Evolutionary conservation across 2,797 vertebrate species (phyloP).

Genomic region (Alosa sapidissima): DNA sequence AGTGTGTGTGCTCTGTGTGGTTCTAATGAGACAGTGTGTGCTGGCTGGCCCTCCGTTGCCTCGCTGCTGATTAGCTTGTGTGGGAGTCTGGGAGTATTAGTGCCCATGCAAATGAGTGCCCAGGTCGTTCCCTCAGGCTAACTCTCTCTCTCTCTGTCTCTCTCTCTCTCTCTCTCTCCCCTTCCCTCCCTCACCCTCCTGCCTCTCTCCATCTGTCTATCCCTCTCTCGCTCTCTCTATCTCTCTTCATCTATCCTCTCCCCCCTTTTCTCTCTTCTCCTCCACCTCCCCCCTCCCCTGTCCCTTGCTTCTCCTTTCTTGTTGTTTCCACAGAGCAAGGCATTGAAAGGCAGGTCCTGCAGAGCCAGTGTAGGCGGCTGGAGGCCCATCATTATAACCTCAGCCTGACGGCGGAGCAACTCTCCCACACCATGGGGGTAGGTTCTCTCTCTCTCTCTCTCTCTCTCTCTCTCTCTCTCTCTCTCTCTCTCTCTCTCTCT

Average conservation of each 20-base stretch:
- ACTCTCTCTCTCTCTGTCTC: not conserved
- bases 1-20: not conserved
- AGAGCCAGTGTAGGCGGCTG: constrained; percentile 90
- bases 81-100: constrained; percentile 19
- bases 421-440: constrained; percentile 96
- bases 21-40: constrained; percentile 35
- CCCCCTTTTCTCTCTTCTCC: constrained; percentile 18
- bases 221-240: not conserved
- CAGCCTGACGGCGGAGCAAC: constrained; percentile 91
- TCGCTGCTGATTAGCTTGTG: constrained; percentile 36
- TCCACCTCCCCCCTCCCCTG: not conserved
- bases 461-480: not conserved
- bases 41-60: constrained; percentile 19
- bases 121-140: constrained; percentile 27
- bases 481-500: not conserved
- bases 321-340: constrained; percentile 82
- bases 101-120: constrained; percentile 37
- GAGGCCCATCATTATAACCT: constrained; percentile 97
- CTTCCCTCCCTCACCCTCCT: not conserved
- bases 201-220: too few species aligned
- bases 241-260: not conserved
- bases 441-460: constrained; percentile 56
- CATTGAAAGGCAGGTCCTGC: constrained; percentile 92
- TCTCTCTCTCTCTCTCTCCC: not conserved
- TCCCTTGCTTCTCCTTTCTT: not conserved